phyloP scores from a whole-genome alignment of 2,113 vertebrate species.

The Chloropsis cyanopogon region DNA sequence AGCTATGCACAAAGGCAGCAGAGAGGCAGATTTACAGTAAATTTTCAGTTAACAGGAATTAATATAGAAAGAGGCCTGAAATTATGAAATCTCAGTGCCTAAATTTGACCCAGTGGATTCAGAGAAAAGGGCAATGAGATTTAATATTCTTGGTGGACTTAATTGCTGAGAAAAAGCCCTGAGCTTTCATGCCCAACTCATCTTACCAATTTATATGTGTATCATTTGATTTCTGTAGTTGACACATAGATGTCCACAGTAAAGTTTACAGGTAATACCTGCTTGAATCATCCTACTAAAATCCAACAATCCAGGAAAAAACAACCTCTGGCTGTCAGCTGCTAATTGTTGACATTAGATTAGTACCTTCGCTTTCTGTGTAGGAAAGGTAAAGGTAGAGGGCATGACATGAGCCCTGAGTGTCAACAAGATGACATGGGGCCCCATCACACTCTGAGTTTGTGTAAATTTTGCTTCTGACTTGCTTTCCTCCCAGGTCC shows the following conservation, averaged over 20 bases:
- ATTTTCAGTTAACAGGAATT: neutral
- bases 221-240: neutral
- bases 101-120: neutral
- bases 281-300: neutral
- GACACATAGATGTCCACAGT: neutral
- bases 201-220: accelerated
- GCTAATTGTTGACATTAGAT: neutral
- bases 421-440: neutral
- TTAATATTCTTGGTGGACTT: neutral
- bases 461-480: neutral
- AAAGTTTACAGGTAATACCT: neutral
- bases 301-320: neutral
- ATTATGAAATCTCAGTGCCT: neutral
- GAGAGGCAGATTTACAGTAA: neutral
- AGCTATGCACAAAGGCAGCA: neutral
- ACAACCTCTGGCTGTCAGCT: neutral
- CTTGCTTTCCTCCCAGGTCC: neutral
- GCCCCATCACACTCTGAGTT: neutral
- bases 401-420: neutral
- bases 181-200: neutral
- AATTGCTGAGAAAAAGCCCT: neutral
- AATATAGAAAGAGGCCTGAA: neutral
- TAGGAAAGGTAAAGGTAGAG: neutral
- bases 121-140: neutral
- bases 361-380: neutral